Evolutionary conservation across 2,888 invertebrate species (phyloP).

Genomic region (Germaria angustata): DNA sequence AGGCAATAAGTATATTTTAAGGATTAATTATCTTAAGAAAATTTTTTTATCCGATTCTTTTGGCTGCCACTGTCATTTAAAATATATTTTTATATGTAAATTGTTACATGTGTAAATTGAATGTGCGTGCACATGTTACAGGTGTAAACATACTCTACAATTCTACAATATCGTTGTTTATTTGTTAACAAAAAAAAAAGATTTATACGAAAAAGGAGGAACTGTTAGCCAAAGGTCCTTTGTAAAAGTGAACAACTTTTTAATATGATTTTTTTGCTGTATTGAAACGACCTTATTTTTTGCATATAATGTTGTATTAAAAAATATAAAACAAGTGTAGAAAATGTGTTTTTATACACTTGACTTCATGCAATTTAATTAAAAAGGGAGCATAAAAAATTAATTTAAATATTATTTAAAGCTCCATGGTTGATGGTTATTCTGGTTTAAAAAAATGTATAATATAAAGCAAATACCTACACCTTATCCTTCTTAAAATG

Average conservation of each 20-base stretch:
- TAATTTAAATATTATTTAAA: not conserved
- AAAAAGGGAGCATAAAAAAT: not conserved
- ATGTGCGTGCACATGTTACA: slow-evolving; percentile 2
- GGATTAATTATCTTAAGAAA: too few relatives aligned
- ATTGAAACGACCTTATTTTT: slow-evolving; percentile 7
- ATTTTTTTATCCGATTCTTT: not conserved
- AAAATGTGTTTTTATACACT: slow-evolving; percentile 30
- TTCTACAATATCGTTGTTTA: slow-evolving; percentile 20
- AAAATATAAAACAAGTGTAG: slow-evolving; percentile 10
- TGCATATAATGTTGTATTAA: not conserved
- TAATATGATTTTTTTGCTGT: slow-evolving; percentile 3
- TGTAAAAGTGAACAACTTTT: slow-evolving; percentile 13
- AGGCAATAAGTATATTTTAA: too few relatives aligned
- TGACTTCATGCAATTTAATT: slow-evolving; percentile 44
- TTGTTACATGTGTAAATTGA: slow-evolving; percentile 42
- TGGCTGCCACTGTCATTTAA: not conserved
- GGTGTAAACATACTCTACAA: slow-evolving; percentile 30
- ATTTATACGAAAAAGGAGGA: not conserved
- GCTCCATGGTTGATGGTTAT: not conserved
- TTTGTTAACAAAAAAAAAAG: slow-evolving; percentile 25
- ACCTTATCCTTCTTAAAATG: not conserved
- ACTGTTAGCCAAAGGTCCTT: slow-evolving; percentile 11
- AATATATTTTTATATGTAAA: not conserved
- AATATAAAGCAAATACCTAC: not conserved
- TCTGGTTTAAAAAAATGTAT: not conserved